A percentile compares a stretch with the other conserved stretches of the same genome.
These are phyloP conservation scores for Microcebus ravelobensis DNA, from an alignment of 2,113 vertebrate genomes.

Conservation along the genomic window DNA sequence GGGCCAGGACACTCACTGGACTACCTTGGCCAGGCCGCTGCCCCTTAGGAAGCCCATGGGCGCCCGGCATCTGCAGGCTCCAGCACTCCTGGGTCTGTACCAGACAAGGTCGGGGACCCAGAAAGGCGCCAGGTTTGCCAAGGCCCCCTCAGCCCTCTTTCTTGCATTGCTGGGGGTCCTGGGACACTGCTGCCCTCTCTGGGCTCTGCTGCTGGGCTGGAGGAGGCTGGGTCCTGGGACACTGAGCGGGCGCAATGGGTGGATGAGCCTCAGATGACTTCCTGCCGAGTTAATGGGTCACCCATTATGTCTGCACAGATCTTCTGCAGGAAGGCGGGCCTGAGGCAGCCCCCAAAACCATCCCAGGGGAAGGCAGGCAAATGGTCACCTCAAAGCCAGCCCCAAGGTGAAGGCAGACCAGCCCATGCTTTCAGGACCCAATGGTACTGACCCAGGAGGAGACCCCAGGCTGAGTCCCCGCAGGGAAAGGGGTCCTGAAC, in stretches of 20 bases:
- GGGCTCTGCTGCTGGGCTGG: background rate
- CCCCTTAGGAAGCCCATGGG: background rate
- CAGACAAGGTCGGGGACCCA: background rate
- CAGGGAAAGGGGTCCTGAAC: background rate
- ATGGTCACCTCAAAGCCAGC: constrained; percentile 61
- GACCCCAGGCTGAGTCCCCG: background rate
- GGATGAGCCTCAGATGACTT: background rate
- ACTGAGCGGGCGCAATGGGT: background rate
- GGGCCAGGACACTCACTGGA: background rate
- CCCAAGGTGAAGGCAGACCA: background rate
- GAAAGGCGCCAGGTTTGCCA: constrained; percentile 25
- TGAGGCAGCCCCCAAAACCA: background rate
- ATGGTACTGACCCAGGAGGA: background rate
- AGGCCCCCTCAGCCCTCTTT: constrained; percentile 63
- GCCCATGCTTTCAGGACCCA: background rate
- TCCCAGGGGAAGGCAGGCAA: background rate
- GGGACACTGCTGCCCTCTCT: background rate
- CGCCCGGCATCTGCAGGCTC: background rate
- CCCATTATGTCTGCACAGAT: background rate
- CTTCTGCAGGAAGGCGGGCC: background rate
- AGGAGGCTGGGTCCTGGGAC: background rate
- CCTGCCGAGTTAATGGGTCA: constrained; percentile 47
- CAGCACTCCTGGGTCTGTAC: fast-evolving
- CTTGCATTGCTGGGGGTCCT: background rate
- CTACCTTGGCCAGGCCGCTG: background rate